A percentile compares a stretch with the other conserved stretches of the same genome.
Evolutionary conservation across 1,140 invertebrate genomes (phyloP).

Genomic region (Solenopsis fugax): DNA sequence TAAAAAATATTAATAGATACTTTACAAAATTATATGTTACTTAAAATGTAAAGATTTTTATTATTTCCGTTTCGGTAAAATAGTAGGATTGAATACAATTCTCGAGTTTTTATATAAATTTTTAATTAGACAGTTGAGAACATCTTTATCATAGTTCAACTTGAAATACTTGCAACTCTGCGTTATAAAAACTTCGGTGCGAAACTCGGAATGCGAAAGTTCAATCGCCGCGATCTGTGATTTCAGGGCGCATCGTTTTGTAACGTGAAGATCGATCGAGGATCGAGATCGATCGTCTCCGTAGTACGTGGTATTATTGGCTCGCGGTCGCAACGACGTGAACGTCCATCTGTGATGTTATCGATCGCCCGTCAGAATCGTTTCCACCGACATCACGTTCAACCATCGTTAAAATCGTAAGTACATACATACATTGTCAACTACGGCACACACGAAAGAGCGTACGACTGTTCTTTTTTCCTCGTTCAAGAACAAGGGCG

Average conservation of each 20-base stretch:
- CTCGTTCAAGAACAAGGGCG: constrained; percentile 14
- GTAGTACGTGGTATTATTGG: constrained; percentile 44
- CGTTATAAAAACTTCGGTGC: neutral
- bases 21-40: neutral
- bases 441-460: constrained; percentile 61
- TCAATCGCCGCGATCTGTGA: constrained; percentile 30
- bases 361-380: constrained; percentile 55
- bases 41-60: constrained; percentile 8
- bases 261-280: constrained; percentile 26
- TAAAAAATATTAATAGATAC: neutral
- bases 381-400: constrained; percentile 55
- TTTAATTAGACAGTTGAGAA: neutral
- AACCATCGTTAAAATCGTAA: constrained; percentile 67
- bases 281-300: constrained; percentile 54
- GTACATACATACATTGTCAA: constrained; percentile 73
- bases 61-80: neutral
- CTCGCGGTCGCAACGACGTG: constrained; percentile 51
- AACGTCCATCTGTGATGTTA: constrained; percentile 47
- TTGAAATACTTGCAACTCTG: neutral
- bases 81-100: neutral
- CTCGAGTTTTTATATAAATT: constrained; percentile 42
- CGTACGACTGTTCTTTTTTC: constrained; percentile 44
- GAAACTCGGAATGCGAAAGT: constrained; percentile 12
- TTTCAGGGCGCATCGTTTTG: constrained; percentile 15
- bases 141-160: neutral